Conservation (phyloP, 2,113 vertebrate species). For the Mustela nigripes region DNA sequence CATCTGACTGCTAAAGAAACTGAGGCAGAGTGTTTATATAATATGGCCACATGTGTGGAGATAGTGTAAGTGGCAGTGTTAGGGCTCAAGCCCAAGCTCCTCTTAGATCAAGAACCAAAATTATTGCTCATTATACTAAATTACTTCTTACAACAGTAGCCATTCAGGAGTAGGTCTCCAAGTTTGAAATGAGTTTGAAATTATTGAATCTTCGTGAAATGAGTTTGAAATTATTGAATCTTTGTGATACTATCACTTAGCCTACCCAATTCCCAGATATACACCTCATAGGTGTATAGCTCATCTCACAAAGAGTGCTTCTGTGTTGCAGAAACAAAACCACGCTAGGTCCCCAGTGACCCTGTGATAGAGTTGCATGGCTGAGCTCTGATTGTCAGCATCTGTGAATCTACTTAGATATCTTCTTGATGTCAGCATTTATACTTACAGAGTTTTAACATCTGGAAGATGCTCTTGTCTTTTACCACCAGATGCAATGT, state of each 20-base stretch:
- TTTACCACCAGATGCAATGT: not conserved
- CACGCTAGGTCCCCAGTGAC: not conserved
- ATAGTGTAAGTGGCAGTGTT: not conserved
- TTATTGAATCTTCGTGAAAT: not conserved
- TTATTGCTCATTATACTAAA: not conserved
- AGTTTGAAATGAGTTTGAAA: not conserved
- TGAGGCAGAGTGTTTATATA: not conserved
- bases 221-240: not conserved
- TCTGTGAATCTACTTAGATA: fast-evolving
- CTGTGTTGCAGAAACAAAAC: not conserved
- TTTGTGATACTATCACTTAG: not conserved
- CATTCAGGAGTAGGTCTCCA: not conserved
- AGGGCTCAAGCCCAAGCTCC: not conserved
- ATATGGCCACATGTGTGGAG: not conserved
- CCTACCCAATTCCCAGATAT: fast-evolving
- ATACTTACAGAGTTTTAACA: constrained; percentile 23
- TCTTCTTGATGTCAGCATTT: not conserved
- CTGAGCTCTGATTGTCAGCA: not conserved
- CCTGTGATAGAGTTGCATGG: not conserved
- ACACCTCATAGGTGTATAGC: fast-evolving
- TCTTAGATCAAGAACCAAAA: not conserved
- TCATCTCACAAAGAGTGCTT: not conserved
- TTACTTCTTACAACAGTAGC: not conserved
- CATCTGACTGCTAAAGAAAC: not conserved
- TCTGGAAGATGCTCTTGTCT: not conserved